Base-by-base conservation (phyloP, 2,888 invertebrate genomes). In the Scaptomyza reducta region DNA sequence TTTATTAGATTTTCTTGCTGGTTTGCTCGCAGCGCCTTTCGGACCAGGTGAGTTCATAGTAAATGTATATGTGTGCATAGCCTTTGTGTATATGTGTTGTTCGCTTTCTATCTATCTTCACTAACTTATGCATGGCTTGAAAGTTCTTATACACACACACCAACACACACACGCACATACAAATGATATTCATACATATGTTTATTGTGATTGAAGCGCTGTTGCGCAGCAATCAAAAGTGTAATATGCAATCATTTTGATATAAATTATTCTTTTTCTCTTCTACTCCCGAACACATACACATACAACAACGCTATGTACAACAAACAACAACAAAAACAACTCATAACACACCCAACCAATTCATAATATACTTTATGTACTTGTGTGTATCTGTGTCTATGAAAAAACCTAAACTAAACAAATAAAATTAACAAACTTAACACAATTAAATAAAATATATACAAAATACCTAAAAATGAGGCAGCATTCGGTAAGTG, bases 401-500 rank as follows among this genome's bases (percentile, higher is more conserved):
- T 67, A 67, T 57, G 54, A 49, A 59, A 64, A 74, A 47, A 35
- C 35, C n/a, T 10, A 33, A 6, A 53, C 11, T 27, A 41, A 40
- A 51, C 50, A 51, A 29, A 46, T 9, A 44, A 54, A 31, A 31
- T 31, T 4, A 22, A 22, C 22, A 22, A 22, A 22, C 22, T 22
- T 22, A 22, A 66, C 57, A 65, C 57, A 10, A 51, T 29, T 7
- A 59, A 35, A 47, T 33, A 6, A n/a, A 6, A 14, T 46, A 50
- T 45, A 46, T 53, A 57, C 42, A 64, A 61, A 18, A 40, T 29
- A 31, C 31, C 54, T 16, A 27, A 55, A 69, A 64, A 63, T 38
- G 51, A 25, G 59, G 65, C 81, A 82, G 81, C 81, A 86, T 56
- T 86, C 81, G 81, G 81, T 82, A 82, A 82, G 81, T 86, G 55